Evolutionary conservation across 2,888 invertebrate species (phyloP).

Genomic region (Onthophagus sagittarius): DNA sequence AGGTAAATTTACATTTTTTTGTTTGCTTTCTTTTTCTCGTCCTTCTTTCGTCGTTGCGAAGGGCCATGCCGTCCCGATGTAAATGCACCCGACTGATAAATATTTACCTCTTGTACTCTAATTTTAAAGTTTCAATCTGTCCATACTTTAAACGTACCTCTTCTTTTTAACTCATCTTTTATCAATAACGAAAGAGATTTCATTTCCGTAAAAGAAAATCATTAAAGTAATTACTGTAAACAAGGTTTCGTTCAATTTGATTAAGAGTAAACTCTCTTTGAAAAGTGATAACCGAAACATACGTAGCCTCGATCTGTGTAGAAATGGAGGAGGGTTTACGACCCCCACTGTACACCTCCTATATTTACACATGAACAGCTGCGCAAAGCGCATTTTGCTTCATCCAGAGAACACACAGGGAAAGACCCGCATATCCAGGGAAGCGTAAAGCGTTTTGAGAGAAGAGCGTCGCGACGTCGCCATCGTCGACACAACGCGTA

Average conservation of each 20-base stretch:
- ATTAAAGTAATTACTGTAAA: too few species aligned
- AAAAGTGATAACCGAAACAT: not conserved
- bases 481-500: not conserved
- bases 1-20: slow-evolving; percentile 40
- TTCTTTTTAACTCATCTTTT: not conserved
- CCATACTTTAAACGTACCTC: not conserved
- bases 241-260: too few species aligned
- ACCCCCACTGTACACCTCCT: slow-evolving; percentile 1
- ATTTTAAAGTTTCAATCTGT: not conserved
- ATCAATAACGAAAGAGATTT: not conserved
- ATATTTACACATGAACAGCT: slow-evolving; percentile 29
- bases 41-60: not conserved
- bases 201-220: too few species aligned
- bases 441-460: not conserved
- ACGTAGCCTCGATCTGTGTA: not conserved
- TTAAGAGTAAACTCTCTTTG: not conserved
- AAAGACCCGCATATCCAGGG: not conserved
- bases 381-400: slow-evolving; percentile 22
- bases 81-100: not conserved
- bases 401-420: not conserved
- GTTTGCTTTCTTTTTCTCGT: slow-evolving; percentile 2
- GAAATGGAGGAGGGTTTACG: not conserved
- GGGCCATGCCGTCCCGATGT: not conserved
- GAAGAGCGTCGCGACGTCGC: not conserved
- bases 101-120: not conserved